Evolutionary conservation across 1,140 invertebrate species (phyloP), one percentile per base, ranked within the genome.

Genomic region (Ceratina calcarata): DNA sequence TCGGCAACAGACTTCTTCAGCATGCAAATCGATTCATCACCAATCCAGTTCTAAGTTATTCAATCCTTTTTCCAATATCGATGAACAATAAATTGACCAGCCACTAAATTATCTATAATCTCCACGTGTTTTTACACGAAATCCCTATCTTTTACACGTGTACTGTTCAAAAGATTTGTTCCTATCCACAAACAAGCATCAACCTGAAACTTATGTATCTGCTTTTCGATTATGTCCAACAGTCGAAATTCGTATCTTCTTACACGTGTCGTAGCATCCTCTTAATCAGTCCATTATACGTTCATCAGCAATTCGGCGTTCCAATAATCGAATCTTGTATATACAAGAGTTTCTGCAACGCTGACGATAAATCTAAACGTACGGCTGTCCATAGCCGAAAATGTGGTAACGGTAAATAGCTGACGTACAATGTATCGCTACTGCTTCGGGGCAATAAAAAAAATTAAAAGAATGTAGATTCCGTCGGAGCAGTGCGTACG

Each of bases 401-500:
- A 78, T 57, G 49, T 51, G 16, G 6, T 78, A 78, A 78, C 76
- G 76, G 76, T 78, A 64, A 62, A 78, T 7, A 64, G 16, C 27
- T 78, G 75, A 71, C 58, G 67, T 24, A 71, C 37, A 15, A 4
- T 8, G 22, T 57, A 16, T 57, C 55, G 27, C 27, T 15, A 8
- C n/a, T n/a, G 53, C 16, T 60, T 12, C 18, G 60, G 7, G 60
- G 68, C 58, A 78, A 68, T 71, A 55, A 78, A 55, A n/a, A 64
- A 55, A 51, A n/a, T 15, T 37, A 71, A 45, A 62, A 57, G 60
- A 15, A 24, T 71, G 7, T 71, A 55, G 70, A 78, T 64, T 71
- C 37, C 32, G 27, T 3, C 27, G 15, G 24, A 4, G 15, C 60
- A 32, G 27, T 51, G 13, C 22, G 27, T 45, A 64, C 1, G 15